These are phyloP conservation scores for Podarcis lilfordi DNA, from an alignment of 2,797 vertebrate species.

Conservation along the genomic window DNA sequence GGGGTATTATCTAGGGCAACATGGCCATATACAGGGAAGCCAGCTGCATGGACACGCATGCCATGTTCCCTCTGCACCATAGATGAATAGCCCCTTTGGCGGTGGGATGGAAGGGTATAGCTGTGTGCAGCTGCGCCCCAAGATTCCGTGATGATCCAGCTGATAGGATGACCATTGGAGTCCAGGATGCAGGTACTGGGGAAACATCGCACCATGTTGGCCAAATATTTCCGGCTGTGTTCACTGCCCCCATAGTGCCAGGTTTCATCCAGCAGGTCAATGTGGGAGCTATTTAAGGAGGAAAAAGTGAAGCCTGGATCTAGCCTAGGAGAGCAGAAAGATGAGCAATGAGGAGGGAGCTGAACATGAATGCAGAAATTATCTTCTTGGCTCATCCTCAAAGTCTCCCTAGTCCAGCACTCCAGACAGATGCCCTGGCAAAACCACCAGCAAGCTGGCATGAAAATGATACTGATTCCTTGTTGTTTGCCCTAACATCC, in stretches of 20 bases:
- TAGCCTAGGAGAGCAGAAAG: not conserved
- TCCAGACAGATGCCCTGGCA: no score
- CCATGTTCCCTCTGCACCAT: rapidly evolving
- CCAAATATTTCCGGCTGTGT: not conserved
- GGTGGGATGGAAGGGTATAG: not conserved
- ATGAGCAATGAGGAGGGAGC: not conserved
- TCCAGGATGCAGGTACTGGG: not conserved
- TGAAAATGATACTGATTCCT: no score
- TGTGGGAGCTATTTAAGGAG: slow-evolving; percentile 11
- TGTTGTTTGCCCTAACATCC: no score
- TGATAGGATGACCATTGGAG: rapidly evolving
- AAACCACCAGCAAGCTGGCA: no score
- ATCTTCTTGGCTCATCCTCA: no score
- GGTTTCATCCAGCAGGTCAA: not conserved
- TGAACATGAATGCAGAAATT: no score
- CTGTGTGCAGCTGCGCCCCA: not conserved
- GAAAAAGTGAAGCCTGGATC: slow-evolving; percentile 8
- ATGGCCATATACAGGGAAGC: not conserved
- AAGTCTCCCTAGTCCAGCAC: no score
- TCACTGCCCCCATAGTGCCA: not conserved
- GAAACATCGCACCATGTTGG: not conserved
- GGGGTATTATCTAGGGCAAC: not conserved
- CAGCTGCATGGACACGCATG: not conserved
- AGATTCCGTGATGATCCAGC: not conserved
- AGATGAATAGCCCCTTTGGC: not conserved